Conservation (phyloP, 2,797 vertebrate genomes). For the Premnoplex brunnescens region DNA sequence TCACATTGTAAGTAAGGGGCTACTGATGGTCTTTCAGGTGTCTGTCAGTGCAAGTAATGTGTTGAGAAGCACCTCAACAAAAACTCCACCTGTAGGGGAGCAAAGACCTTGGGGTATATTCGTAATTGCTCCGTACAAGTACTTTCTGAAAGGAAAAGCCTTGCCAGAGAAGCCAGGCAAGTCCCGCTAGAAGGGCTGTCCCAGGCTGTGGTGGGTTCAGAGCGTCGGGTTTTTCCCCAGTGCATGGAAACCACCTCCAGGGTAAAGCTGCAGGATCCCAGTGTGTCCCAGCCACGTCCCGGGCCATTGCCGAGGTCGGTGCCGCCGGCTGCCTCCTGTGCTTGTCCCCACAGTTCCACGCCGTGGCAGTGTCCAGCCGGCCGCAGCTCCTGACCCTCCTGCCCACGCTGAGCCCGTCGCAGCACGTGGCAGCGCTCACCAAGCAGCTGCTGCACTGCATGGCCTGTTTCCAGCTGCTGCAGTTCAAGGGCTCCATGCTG, state of each 20-base stretch:
- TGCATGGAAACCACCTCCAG: rapidly evolving
- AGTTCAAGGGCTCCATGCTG: slow-evolving; percentile 92
- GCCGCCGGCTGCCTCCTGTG: neutral
- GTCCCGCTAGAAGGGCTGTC: neutral
- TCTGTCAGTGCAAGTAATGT: rapidly evolving
- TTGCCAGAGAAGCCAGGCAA: neutral
- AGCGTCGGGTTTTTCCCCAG: rapidly evolving
- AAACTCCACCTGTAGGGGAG: neutral
- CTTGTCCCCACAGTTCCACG: slow-evolving; percentile 84
- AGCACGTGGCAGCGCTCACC: slow-evolving; percentile 87
- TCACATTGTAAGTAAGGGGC: slow-evolving; percentile 85
- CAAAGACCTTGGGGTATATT: neutral
- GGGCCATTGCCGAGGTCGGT: rapidly evolving
- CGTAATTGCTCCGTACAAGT: neutral
- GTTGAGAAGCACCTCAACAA: neutral
- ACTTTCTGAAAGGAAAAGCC: neutral
- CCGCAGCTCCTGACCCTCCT: slow-evolving; percentile 81
- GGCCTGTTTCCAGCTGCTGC: slow-evolving; percentile 86
- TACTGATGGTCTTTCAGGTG: neutral
- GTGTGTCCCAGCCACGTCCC: rapidly evolving
- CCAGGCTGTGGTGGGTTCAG: neutral
- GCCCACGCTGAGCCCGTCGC: slow-evolving; percentile 83
- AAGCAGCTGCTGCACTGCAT: slow-evolving; percentile 89
- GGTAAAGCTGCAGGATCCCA: neutral
- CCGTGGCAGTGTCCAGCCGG: slow-evolving; percentile 84